Percentiles rank a stretch among this genome's conserved stretches.
Conservation (phyloP, 35 echinoderm and acorn worm species). For the Patiria miniata region DNA sequence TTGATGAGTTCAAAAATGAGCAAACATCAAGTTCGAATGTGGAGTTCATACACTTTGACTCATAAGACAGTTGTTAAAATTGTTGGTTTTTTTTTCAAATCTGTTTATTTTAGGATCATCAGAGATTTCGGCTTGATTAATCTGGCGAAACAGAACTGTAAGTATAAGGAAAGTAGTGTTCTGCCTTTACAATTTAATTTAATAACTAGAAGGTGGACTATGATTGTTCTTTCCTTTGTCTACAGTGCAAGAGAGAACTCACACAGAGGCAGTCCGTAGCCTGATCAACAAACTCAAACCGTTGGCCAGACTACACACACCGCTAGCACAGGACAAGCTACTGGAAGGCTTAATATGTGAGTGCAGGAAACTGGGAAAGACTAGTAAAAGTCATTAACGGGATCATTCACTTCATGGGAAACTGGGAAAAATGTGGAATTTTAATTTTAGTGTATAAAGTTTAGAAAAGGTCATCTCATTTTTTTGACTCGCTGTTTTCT, state of each 20-base stretch:
- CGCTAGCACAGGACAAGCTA: slow-evolving; percentile 84
- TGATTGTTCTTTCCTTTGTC: not conserved
- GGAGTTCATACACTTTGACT: too few species aligned
- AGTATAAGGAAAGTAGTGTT: slow-evolving; percentile 41
- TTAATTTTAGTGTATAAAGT: not conserved
- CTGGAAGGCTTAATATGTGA: slow-evolving; percentile 93
- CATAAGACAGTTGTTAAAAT: too few species aligned
- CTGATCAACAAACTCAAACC: slow-evolving; percentile 65
- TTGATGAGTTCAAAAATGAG: too few species aligned
- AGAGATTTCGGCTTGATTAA: slow-evolving; percentile 84
- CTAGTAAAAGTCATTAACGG: too few species aligned
- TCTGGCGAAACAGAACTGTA: slow-evolving; percentile 77
- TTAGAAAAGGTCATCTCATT: too few species aligned
- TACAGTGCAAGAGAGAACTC: slow-evolving; percentile 82
- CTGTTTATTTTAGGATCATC: slow-evolving; percentile 63
- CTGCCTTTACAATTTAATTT: too few species aligned
- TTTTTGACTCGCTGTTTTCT: too few species aligned
- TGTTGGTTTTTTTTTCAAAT: too few species aligned
- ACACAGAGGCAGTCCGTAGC: slow-evolving; percentile 68
- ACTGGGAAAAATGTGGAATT: not conserved
- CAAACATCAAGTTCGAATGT: too few species aligned
- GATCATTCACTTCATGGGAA: too few species aligned
- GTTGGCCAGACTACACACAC: slow-evolving; percentile 79
- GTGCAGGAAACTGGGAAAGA: slow-evolving; percentile 27
- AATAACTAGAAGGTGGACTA: too few species aligned